These are phyloP conservation scores for Lobophora halterata DNA, from an alignment of 2,888 invertebrate genomes.

Conservation along the genomic window DNA sequence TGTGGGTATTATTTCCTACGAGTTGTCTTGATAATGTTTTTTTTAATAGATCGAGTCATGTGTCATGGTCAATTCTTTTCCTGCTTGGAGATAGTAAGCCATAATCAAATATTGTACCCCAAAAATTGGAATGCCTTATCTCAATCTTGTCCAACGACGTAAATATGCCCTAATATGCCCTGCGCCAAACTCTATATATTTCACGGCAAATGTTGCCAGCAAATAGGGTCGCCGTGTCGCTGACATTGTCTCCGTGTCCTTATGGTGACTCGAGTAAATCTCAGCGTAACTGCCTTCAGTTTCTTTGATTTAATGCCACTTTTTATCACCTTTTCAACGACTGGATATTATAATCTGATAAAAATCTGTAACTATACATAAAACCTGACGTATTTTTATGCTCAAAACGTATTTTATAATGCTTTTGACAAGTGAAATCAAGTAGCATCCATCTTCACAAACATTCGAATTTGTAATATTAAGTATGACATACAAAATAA, in stretches of 20 bases:
- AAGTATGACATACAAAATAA: too few species aligned
- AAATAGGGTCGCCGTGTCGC: slow-evolving; percentile 23
- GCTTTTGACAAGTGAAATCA: too few species aligned
- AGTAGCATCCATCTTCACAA: too few species aligned
- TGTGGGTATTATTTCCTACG: too few species aligned
- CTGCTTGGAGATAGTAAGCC: too few species aligned
- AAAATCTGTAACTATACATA: too few species aligned
- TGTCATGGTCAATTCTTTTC: too few species aligned
- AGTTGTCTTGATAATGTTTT: too few species aligned
- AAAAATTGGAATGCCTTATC: slow-evolving; percentile 19
- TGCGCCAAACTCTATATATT: slow-evolving; percentile 23
- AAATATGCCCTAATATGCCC: slow-evolving; percentile 25
- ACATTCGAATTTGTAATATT: too few species aligned
- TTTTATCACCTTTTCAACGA: slow-evolving; percentile 26
- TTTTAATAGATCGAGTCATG: too few species aligned
- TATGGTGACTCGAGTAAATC: slow-evolving; percentile 28
- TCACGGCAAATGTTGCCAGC: slow-evolving; percentile 23
- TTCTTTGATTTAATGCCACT: slow-evolving; percentile 29
- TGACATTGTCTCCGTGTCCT: slow-evolving; percentile 30
- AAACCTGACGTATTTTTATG: too few species aligned
- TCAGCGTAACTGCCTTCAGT: slow-evolving; percentile 25
- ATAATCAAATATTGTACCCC: slow-evolving; percentile 4
- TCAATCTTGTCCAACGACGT: slow-evolving; percentile 22
- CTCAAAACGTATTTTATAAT: too few species aligned
- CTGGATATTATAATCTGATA: slow-evolving; percentile 8